These are phyloP conservation scores for Otus scops DNA, from an alignment of 2,797 vertebrate genomes.

Conservation along the genomic window DNA sequence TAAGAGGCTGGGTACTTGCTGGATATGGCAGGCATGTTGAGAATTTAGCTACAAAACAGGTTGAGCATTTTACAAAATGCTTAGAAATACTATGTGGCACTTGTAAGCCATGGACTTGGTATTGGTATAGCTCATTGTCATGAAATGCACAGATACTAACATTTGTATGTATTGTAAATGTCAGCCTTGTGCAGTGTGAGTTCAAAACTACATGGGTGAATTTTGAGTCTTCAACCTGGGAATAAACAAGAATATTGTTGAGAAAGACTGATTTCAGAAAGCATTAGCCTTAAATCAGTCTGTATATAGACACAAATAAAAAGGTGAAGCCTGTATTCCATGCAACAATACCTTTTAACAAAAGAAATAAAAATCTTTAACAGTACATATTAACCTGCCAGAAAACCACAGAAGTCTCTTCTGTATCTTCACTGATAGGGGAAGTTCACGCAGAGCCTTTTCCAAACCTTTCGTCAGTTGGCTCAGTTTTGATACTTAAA, in stretches of 20 bases:
- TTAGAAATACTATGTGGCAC: background rate
- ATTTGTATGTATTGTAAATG: background rate
- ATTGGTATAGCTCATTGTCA: background rate
- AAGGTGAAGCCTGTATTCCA: background rate
- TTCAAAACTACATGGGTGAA: background rate
- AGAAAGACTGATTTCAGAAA: background rate
- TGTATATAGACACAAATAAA: background rate
- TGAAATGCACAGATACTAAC: background rate
- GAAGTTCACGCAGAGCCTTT: background rate
- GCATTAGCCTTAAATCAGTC: background rate
- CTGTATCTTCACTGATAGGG: background rate
- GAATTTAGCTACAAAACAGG: background rate
- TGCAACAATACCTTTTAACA: background rate
- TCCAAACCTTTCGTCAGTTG: background rate
- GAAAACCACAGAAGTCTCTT: background rate
- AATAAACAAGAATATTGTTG: background rate
- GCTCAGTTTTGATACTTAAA: background rate
- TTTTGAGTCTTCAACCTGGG: background rate
- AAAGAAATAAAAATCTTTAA: background rate
- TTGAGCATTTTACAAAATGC: background rate
- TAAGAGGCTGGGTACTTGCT: background rate
- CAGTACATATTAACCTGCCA: background rate
- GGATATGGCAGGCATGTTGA: background rate
- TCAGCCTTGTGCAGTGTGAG: background rate
- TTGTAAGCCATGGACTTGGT: background rate